Percentiles rank a stretch among this genome's conserved stretches.
Evolutionary conservation across 2,113 vertebrate genomes (phyloP).

Genomic region (Aramus guarauna): DNA sequence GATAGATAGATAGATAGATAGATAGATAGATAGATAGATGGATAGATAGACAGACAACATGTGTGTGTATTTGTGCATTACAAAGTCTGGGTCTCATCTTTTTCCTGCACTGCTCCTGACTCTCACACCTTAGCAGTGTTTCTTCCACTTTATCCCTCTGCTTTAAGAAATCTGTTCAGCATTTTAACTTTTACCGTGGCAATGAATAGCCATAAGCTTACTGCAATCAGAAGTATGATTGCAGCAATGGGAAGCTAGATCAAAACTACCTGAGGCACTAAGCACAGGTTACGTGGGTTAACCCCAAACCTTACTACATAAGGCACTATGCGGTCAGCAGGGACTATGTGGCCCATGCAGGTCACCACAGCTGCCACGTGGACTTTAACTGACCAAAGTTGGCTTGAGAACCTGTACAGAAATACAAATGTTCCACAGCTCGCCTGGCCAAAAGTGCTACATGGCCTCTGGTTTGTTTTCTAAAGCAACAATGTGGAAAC

Average conservation of each 20-base stretch:
- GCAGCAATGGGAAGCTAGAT: background rate
- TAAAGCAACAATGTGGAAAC: background rate
- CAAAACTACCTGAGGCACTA: background rate
- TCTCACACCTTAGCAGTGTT: background rate
- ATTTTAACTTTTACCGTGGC: background rate
- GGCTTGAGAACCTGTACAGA: background rate
- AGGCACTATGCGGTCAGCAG: background rate
- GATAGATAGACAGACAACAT: background rate
- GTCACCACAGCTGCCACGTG: background rate
- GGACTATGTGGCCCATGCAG: fast-evolving
- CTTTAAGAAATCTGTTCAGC: background rate
- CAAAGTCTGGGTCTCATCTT: background rate
- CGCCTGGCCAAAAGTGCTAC: background rate
- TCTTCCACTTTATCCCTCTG: background rate
- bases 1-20: background rate
- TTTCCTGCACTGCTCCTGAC: background rate
- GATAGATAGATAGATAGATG: background rate
- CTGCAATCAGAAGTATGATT: background rate
- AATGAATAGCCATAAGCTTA: background rate
- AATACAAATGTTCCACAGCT: background rate
- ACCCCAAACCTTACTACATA: background rate
- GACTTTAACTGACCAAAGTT: background rate
- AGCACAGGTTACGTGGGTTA: too few relatives aligned
- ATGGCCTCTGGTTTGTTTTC: background rate
- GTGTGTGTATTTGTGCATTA: background rate